Evolutionary conservation across 2,113 vertebrate genomes (phyloP).

Genomic region (Saguinus midas): DNA sequence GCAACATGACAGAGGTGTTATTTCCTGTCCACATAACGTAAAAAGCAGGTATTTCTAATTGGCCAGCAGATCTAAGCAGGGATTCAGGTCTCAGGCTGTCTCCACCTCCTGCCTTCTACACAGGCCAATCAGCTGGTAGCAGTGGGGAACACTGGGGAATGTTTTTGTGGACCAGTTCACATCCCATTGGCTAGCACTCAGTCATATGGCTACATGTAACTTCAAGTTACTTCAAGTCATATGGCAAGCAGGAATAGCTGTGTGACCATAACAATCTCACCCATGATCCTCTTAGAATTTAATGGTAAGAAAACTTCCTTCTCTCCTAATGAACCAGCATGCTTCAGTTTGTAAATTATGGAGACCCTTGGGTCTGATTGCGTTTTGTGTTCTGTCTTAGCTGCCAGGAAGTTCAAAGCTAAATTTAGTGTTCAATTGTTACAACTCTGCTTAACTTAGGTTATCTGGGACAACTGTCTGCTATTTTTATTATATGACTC

Average conservation of each 20-base stretch:
- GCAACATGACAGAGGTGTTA: not conserved
- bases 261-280: not conserved
- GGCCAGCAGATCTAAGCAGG: not conserved
- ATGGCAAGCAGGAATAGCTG: not conserved
- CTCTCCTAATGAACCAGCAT: not conserved
- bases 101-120: not conserved
- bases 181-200: not conserved
- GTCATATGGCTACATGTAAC: not conserved
- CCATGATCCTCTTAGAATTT: not conserved
- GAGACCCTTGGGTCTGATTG: not conserved
- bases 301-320: not conserved
- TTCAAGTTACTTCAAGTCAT: not conserved
- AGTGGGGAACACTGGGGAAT: not conserved
- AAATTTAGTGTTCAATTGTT: not conserved
- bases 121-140: not conserved
- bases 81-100: not conserved
- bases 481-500: not conserved
- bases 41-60: not conserved
- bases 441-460: not conserved
- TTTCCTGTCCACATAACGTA: not conserved
- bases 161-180: not conserved
- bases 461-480: conserved; percentile 28
- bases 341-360: not conserved
- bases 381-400: conserved; percentile 21
- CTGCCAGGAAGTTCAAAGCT: not conserved